Evolutionary conservation across 2,888 invertebrate species (phyloP).

Genomic region (Neelides folsomi): DNA sequence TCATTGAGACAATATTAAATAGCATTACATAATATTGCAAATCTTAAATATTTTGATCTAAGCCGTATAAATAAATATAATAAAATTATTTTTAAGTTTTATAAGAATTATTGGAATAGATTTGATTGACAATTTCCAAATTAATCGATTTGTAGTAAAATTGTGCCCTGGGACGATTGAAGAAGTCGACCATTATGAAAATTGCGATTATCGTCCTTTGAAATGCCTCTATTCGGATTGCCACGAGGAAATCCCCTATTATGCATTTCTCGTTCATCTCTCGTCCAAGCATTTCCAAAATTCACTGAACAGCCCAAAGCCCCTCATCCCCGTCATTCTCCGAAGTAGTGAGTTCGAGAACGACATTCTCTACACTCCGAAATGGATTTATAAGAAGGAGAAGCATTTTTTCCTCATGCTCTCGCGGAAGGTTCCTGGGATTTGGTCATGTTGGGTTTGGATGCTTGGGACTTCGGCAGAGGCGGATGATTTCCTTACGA

Average conservation of each 20-base stretch:
- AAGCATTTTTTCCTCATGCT: conserved; percentile 22
- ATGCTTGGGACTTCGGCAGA: conserved; percentile 18
- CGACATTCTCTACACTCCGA: conserved; percentile 16
- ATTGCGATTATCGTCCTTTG: conserved; percentile 22
- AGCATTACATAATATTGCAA: too few species aligned
- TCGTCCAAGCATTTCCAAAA: conserved; percentile 15
- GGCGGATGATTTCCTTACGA: conserved; percentile 12
- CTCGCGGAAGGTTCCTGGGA: conserved; percentile 11
- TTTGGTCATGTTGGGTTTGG: conserved; percentile 24
- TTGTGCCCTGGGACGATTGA: conserved; percentile 11
- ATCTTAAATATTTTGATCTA: too few species aligned
- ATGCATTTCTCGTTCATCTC: conserved; percentile 18
- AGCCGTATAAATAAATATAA: too few species aligned
- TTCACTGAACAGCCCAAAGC: conserved; percentile 2
- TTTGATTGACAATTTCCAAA: too few species aligned
- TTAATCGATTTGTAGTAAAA: conserved; percentile 13
- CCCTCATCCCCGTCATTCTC: conserved; percentile 13
- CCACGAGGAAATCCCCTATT: conserved; percentile 17
- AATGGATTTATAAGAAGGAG: conserved; percentile 19
- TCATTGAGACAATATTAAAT: too few species aligned
- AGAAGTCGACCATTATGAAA: conserved; percentile 14
- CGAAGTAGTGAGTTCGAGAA: conserved; percentile 12
- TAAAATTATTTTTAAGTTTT: too few species aligned
- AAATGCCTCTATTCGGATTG: conserved; percentile 18
- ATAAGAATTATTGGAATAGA: too few species aligned